Conservation (phyloP, 2,797 vertebrate genomes). For the Geotria australis region DNA sequence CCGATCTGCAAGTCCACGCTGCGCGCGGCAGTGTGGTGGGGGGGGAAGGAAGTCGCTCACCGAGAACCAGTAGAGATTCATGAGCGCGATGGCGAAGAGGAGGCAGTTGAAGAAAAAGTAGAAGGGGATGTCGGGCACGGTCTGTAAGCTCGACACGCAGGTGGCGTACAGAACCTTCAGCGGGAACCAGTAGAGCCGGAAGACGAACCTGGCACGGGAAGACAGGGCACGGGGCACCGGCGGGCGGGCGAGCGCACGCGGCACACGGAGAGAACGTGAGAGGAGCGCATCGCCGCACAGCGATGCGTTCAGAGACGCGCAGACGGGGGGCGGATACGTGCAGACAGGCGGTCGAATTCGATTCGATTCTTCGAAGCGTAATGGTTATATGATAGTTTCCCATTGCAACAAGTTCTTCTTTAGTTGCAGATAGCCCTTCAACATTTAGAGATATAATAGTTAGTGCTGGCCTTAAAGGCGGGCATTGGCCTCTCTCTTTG, state of each 20-base stretch:
- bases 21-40: too few relatives aligned
- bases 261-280: too few relatives aligned
- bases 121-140: conserved; percentile 53
- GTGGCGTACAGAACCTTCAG: conserved; percentile 75
- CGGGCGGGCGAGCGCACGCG: not conserved
- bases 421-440: too few relatives aligned
- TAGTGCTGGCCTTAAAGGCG: too few relatives aligned
- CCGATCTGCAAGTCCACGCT: too few relatives aligned
- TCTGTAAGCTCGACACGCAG: conserved; percentile 42
- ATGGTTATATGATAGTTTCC: too few relatives aligned
- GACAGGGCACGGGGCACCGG: conserved; percentile 1
- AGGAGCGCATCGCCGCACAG: fast-evolving
- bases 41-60: conserved; percentile 17
- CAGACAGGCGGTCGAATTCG: too few relatives aligned
- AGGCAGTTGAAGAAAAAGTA: conserved; percentile 93
- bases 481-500: too few relatives aligned
- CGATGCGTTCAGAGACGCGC: fast-evolving
- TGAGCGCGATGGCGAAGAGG: conserved; percentile 41
- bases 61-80: conserved; percentile 98
- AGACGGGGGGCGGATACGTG: too few relatives aligned
- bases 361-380: too few relatives aligned
- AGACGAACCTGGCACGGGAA: conserved; percentile 50
- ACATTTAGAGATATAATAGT: too few relatives aligned
- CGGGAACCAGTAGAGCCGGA: conserved; percentile 93
- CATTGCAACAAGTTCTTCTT: too few relatives aligned